Base-by-base conservation (phyloP, 92 coral and sea anemone genomes). In the Epizoanthus fatuus region DNA sequence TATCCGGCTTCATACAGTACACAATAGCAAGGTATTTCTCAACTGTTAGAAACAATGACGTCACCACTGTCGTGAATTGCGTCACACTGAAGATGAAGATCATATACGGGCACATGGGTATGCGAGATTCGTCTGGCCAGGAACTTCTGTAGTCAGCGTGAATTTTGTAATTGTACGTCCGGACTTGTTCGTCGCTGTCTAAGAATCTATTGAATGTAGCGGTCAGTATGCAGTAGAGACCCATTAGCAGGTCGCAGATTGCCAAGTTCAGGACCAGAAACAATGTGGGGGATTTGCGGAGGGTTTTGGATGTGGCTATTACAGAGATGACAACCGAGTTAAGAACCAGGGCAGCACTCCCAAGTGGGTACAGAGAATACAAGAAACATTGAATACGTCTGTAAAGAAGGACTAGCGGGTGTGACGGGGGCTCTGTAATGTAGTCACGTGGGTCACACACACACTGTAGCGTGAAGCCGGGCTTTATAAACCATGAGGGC, bases 381-480 rank as follows among this genome's bases (percentile, higher is more conserved):
- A 62, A 62, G 67, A 62, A 37, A 20, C 67, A 37, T 20, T 62
- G 66, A 1, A 19, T 29, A 62, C 19, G 66, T 14, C 66, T 62
- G 35, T 29, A 62, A 16, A 62, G 66, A 37, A 62, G 66, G 2
- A 37, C 66, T 62, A 62, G 8, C 0, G 38, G 67, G 38, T 20
- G 4, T 37, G 7, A 4, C 38, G 38, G 38, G 2, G 10, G 67
- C 35, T 62, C 25, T 11, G 13, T 20, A 4, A 32, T 22, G 38
- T 37, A 62, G 37, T 11, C 25, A 19, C 12, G 67, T 62, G 16
- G 14, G 4, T 62, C 13, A 62, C 67, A 62, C 4, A 37, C 9
- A 37, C 67, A 62, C 67, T 62, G 67, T 14, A 20, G 4, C 13
- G 67, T 62, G 67, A 62, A 62, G 67, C 67, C 67, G 38, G 67